phyloP scores from a whole-genome alignment of 2,888 invertebrate species.

The Oscheius onirici region DNA sequence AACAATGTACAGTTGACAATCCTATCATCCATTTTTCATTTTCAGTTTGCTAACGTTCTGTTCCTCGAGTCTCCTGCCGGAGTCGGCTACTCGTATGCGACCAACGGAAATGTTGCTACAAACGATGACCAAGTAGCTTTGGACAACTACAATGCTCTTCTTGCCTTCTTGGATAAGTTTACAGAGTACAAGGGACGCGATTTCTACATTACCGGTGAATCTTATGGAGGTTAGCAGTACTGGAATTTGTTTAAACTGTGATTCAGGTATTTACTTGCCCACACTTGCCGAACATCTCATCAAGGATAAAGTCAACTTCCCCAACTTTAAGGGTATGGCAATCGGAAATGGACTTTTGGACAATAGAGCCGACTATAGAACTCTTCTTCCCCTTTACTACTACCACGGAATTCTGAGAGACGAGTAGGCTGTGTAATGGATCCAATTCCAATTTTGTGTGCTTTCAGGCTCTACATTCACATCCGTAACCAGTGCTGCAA shows the following conservation, averaged over 20 bases:
- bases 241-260: too few relatives aligned
- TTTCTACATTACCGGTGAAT: conserved; percentile 73
- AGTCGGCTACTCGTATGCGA: conserved; percentile 75
- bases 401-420: conserved; percentile 60
- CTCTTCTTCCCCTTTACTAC: conserved; percentile 62
- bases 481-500: conserved; percentile 51
- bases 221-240: conserved; percentile 72
- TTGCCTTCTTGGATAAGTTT: conserved; percentile 73
- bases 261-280: conserved; percentile 72
- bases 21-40: conserved; percentile 45
- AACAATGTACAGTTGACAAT: conserved; percentile 51
- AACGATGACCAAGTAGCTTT: conserved; percentile 70
- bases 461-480: conserved; percentile 44
- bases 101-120: conserved; percentile 71
- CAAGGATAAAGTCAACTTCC: conserved; percentile 52
- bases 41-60: conserved; percentile 74
- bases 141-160: conserved; percentile 73
- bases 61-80: conserved; percentile 76
- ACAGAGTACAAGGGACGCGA: conserved; percentile 73
- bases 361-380: conserved; percentile 56
- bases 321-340: conserved; percentile 72
- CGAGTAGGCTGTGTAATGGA: conserved; percentile 39
- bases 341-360: conserved; percentile 74
- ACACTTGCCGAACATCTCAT: conserved; percentile 48
- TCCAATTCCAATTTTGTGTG: background rate